Evolutionary conservation across 2,113 vertebrate species (phyloP).

Genomic region (Ciconia maguari): DNA sequence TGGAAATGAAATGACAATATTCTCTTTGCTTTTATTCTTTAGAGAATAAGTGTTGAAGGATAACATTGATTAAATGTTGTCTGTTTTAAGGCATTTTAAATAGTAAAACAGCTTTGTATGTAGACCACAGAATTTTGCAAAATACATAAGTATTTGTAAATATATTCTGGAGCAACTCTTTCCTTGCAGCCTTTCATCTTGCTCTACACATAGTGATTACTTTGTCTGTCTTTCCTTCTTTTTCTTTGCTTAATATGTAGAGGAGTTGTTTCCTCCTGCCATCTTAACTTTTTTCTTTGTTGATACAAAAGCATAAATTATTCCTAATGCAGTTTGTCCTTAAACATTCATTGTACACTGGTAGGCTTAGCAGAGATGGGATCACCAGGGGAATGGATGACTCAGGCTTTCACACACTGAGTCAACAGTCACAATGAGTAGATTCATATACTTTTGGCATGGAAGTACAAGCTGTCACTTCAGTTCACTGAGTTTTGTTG

Average conservation of each 20-base stretch:
- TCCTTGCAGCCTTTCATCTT: neutral
- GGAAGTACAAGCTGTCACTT: neutral
- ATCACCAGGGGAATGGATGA: constrained; percentile 36
- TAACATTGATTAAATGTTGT: neutral
- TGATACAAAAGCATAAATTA: neutral
- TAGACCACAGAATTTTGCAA: neutral
- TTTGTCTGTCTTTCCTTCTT: neutral
- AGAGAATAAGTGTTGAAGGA: neutral
- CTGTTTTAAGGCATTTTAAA: neutral
- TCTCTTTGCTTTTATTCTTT: neutral
- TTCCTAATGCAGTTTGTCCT: neutral
- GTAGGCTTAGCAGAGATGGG: neutral
- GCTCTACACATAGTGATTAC: neutral
- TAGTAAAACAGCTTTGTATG: neutral
- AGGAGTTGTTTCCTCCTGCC: neutral
- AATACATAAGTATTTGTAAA: neutral
- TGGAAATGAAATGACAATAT: neutral
- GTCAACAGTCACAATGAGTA: constrained; percentile 52
- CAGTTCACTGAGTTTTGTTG: neutral
- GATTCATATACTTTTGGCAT: constrained; percentile 23
- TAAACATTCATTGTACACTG: neutral
- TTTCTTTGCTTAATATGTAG: neutral
- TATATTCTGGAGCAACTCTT: neutral
- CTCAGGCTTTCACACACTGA: constrained; percentile 42
- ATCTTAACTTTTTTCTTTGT: neutral